Evolutionary conservation across 1,140 invertebrate species (phyloP).

Genomic region (Neotoxoptera formosana): DNA sequence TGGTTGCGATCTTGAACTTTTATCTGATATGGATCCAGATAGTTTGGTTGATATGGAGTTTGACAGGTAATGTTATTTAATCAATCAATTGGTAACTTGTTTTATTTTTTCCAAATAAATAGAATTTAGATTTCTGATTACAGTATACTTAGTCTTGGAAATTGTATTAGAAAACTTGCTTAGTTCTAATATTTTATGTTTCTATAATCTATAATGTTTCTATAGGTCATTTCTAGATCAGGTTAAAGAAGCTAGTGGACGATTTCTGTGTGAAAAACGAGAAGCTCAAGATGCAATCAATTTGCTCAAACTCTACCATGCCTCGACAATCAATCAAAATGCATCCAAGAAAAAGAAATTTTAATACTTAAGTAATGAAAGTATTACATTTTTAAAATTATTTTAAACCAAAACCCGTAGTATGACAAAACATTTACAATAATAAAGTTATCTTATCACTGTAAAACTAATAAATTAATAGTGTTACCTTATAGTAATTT

Average conservation of each 20-base stretch:
- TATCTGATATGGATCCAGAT: slow-evolving; percentile 86
- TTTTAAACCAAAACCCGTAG: background rate
- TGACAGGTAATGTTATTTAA: slow-evolving; percentile 66
- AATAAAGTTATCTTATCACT: background rate
- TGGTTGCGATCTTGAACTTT: slow-evolving; percentile 78
- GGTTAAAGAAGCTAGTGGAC: slow-evolving; percentile 81
- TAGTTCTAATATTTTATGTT: background rate
- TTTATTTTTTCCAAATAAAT: background rate
- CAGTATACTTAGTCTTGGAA: background rate
- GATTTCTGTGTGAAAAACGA: slow-evolving; percentile 80
- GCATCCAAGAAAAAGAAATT: slow-evolving; percentile 51
- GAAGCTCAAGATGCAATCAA: slow-evolving; percentile 85
- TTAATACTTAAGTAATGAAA: background rate
- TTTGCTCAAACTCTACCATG: slow-evolving; percentile 70
- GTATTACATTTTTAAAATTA: background rate
- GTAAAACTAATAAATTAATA: background rate
- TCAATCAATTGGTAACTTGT: background rate
- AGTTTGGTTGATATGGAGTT: slow-evolving; percentile 79
- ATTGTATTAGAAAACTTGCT: background rate
- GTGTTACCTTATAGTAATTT: background rate
- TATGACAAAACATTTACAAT: background rate
- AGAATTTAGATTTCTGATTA: background rate
- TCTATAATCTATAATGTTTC: slow-evolving; percentile 64
- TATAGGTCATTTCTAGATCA: slow-evolving; percentile 80
- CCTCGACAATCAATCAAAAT: slow-evolving; percentile 60